Conservation (phyloP, 2,888 invertebrate genomes). For the Drosophila gaucha region DNA sequence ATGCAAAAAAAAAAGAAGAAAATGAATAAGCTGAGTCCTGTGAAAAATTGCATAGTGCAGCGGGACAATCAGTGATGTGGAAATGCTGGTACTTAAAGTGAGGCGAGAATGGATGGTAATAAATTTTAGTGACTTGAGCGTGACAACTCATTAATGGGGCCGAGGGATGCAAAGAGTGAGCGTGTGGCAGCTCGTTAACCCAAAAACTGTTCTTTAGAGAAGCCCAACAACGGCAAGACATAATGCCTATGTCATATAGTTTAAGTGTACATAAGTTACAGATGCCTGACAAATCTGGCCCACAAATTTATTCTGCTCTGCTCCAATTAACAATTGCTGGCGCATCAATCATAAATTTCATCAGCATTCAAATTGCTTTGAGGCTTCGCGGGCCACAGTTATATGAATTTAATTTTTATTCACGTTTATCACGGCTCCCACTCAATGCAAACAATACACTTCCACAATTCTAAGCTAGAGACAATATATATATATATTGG, state of each 20-base stretch:
- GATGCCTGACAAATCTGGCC: conserved; percentile 3
- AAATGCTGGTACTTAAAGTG: conserved; percentile 29
- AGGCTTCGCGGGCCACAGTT: conserved; percentile 1
- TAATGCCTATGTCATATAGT: neutral
- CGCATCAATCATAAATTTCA: conserved; percentile 27
- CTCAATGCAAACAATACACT: neutral
- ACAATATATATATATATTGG: conserved; percentile 1
- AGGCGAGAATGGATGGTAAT: conserved; percentile 43
- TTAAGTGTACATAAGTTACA: conserved; percentile 9
- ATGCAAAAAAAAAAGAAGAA: neutral
- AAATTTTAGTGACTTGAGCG: conserved; percentile 47
- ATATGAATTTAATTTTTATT: conserved; percentile 21
- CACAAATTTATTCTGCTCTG: neutral
- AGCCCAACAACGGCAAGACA: conserved; percentile 16
- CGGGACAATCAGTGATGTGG: conserved; percentile 40
- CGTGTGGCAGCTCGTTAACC: conserved; percentile 29
- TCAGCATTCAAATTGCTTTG: conserved; percentile 24
- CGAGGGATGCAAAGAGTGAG: neutral
- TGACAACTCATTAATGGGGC: conserved; percentile 48
- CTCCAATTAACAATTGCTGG: neutral
- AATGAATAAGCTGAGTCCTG: conserved; percentile 6
- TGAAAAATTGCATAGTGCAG: conserved; percentile 42
- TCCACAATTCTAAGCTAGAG: neutral
- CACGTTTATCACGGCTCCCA: conserved; percentile 18
- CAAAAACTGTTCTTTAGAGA: conserved; percentile 21